These are phyloP conservation scores for Lacerta bilineata DNA, from an alignment of 2,797 vertebrate genomes.

Conservation along the genomic window DNA sequence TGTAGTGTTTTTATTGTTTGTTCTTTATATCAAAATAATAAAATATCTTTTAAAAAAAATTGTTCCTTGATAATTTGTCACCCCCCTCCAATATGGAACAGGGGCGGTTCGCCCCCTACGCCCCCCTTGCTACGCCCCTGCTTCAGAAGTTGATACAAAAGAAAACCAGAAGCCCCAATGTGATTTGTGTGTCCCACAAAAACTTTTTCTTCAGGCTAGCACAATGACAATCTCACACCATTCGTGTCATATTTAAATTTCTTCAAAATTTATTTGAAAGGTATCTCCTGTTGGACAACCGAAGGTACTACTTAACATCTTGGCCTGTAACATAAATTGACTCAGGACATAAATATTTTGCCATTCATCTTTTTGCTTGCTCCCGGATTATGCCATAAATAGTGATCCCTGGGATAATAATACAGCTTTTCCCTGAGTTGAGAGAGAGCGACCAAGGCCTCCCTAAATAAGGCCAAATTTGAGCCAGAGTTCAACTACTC, in stretches of 20 bases:
- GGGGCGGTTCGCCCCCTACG: no score
- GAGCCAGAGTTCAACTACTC: neutral
- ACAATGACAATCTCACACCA: constrained; percentile 32
- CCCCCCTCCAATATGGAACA: no score
- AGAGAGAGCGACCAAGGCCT: neutral
- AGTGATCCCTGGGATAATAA: neutral
- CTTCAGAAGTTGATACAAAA: neutral
- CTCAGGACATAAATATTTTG: constrained; percentile 6
- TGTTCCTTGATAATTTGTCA: no score
- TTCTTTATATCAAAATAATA: no score
- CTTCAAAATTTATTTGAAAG: constrained; percentile 52
- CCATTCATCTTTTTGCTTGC: neutral
- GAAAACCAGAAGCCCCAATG: neutral
- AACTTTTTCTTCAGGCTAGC: neutral
- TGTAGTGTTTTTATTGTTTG: no score
- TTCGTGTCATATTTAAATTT: constrained; percentile 49
- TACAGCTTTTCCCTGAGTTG: neutral
- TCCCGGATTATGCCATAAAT: neutral
- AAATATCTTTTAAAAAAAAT: no score
- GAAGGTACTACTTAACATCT: constrained; percentile 50
- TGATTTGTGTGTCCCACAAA: neutral
- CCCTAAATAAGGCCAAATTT: neutral
- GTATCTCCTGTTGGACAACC: neutral
- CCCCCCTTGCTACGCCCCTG: no score
- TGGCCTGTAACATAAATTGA: constrained; percentile 60